Percentiles rank a stretch among this genome's conserved stretches.
Conservation (phyloP, 2,888 invertebrate genomes). For the Helleia helle region DNA sequence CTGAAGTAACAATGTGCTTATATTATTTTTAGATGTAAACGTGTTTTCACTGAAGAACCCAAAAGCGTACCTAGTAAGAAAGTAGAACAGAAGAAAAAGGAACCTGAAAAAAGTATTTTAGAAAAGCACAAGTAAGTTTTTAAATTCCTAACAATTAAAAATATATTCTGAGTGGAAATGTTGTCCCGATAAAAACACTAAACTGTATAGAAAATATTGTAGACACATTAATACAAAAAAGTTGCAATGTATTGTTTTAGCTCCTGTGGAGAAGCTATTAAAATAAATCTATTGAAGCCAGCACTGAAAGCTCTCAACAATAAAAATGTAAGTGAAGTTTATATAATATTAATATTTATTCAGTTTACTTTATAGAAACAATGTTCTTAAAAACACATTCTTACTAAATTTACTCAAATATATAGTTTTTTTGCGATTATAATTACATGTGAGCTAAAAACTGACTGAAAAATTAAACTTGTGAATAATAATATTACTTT, state of each 20-base stretch:
- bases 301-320: conserved; percentile 40
- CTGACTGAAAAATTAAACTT: too few relatives aligned
- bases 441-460: too few relatives aligned
- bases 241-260: conserved; percentile 50
- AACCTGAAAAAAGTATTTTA: conserved; percentile 47
- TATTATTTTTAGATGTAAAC: conserved; percentile 70
- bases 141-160: too few relatives aligned
- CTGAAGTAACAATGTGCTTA: neutral
- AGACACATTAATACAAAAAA: too few relatives aligned
- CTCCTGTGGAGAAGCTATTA: conserved; percentile 51
- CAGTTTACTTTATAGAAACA: too few relatives aligned
- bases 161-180: too few relatives aligned
- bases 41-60: conserved; percentile 81
- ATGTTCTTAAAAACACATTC: too few relatives aligned
- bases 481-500: too few relatives aligned
- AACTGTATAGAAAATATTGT: too few relatives aligned
- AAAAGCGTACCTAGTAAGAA: conserved; percentile 73
- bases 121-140: conserved; percentile 51
- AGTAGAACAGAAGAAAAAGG: conserved; percentile 65
- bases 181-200: too few relatives aligned
- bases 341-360: neutral
- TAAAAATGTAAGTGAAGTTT: conserved; percentile 44
- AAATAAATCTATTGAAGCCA: conserved; percentile 62
- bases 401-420: too few relatives aligned
- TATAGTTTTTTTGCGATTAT: too few relatives aligned